Evolutionary conservation across 2,888 invertebrate genomes (phyloP), one percentile per base, ranked within the genome.

Genomic region (Phortica okadai): DNA sequence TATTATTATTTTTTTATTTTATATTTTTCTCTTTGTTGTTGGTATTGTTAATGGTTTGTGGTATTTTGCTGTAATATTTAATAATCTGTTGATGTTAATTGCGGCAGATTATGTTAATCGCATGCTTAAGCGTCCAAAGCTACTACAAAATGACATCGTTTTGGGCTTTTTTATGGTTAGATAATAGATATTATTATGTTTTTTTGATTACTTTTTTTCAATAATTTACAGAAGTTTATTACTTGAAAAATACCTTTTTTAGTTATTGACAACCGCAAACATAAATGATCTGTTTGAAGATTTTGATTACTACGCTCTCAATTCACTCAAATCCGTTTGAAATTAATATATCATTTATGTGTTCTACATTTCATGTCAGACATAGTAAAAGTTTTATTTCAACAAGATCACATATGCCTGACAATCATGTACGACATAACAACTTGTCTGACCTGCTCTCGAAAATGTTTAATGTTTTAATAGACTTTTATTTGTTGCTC

Each of bases 101-200:
- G 78, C 56, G 73, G 77, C 62, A 73, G 66, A 59, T 78, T 73
- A 64, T 78, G 85, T 86, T 85, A 83, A 85, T 86, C 86, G 81
- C 11, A 50, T 69, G n/a, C 45, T 69, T 74, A 74, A 54, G 74
- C 80, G 81, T 84, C 87, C 85, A 86, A 85, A 86, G 84, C 86
- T 84, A 84, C 82, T 81, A 45, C 69, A 69, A 44, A 69, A 14
- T 56, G 56, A 7, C 56, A 56, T 56, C 56, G 56, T 56, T 16
- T 2, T n/a, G 14, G 14, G 2, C 16, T 56, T 56, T 56, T 56
- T 56, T 56, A 74, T 33, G 79, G 78, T 86, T 86, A 87, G 82
- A 86, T 86, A 87, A 85, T n/a, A 78, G 74, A 74, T 74, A 7
- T 44, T 42, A 72, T 75, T 16, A 74, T 74, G 16, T 44, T 42